phyloP scores from a whole-genome alignment of 2,797 vertebrate species.

The Sebastes goodei region DNA sequence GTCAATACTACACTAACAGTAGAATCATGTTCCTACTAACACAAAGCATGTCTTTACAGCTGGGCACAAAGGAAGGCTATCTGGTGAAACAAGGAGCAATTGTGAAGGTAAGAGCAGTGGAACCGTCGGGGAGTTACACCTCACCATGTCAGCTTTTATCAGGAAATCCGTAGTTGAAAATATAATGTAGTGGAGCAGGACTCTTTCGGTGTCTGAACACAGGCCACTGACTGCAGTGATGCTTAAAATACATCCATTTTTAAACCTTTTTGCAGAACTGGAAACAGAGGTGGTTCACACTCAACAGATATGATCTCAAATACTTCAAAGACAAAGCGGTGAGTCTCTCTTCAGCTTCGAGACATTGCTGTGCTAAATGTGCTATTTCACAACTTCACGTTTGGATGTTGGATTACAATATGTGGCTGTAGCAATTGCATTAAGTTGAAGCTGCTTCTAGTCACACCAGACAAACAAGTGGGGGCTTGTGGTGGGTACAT shows the following conservation, averaged over 20 bases:
- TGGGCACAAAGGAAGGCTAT: conserved; percentile 97
- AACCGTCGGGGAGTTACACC: background rate
- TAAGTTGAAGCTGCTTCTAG: background rate
- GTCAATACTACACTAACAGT: background rate
- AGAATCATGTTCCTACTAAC: background rate
- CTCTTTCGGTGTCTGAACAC: background rate
- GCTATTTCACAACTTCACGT: background rate
- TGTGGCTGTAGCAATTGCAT: background rate
- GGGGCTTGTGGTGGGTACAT: background rate
- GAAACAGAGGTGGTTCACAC: conserved; percentile 97
- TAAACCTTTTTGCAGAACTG: conserved; percentile 84
- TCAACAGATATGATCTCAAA: conserved; percentile 93
- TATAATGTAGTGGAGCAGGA: background rate
- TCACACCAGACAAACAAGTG: background rate
- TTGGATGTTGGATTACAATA: background rate
- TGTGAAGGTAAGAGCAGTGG: conserved; percentile 86
- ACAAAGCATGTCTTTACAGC: conserved; percentile 74
- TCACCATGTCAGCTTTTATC: background rate
- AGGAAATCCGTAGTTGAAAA: background rate
- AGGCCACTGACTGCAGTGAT: background rate
- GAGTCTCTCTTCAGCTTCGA: conserved; percentile 58
- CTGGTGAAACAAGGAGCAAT: conserved; percentile 94
- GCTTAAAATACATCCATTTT: background rate
- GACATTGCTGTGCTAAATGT: background rate
- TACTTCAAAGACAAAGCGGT: conserved; percentile 98